Base-by-base conservation (phyloP, 2,888 invertebrate species). In the Apeira syringaria region DNA sequence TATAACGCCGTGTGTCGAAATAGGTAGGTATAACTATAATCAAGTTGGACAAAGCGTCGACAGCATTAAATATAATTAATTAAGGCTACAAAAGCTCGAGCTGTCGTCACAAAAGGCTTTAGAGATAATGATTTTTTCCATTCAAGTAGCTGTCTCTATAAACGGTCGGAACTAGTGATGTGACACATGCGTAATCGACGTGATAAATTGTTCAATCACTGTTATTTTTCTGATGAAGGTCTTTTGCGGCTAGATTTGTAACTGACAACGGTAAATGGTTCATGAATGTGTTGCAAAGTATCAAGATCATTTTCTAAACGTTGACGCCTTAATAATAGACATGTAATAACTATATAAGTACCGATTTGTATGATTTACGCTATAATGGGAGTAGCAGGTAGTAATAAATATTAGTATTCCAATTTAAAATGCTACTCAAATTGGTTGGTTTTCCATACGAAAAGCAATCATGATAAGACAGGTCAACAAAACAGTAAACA, bases 31-130 rank as follows among this genome's bases (percentile, higher is more conserved):
- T n/a, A n/a, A n/a, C n/a, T n/a, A 40, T 22, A 37, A 46, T 40
- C 18, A 26, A 22, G 20, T 25, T 13, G 44, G 33, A 44, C 44
- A 44, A 44, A 53, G 44, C 67, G 72, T 65, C 61, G 73, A 77
- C 77, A 78, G 43, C 37, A 44, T 44, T 38, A 79, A 75, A 80
- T 75, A 77, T 83, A 82, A 87, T 87, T 85, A 85, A 87, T 86
- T 80, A 78, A 80, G 60, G 59, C 58, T 47, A 56, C 72, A 79
- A 80, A 78, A 74, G 74, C 71, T 53, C 62, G 56, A 68, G 68
- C 57, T 55, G 32, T 36, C 27, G 27, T 63, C 47, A 75, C 72
- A 75, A 78, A 74, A 69, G 65, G 56, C 58, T 77, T 73, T 67
- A 75, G 71, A 61, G 70, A 66, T 50, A 56, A 61, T 42, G 59